Evolutionary conservation across 2,797 vertebrate genomes (phyloP).

Genomic region (Saguinus oedipus): DNA sequence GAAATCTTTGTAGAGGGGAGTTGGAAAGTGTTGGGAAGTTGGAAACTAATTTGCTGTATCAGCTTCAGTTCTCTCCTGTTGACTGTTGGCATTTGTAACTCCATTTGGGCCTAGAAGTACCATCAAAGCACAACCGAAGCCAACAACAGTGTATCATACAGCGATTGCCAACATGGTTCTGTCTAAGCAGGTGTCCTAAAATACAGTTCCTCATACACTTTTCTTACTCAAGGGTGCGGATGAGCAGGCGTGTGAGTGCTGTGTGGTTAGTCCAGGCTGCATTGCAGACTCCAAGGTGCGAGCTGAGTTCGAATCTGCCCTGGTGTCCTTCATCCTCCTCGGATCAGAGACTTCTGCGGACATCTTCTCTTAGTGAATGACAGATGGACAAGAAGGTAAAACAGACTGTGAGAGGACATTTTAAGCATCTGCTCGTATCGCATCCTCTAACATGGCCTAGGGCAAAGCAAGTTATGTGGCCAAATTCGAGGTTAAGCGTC

Average conservation of each 20-base stretch:
- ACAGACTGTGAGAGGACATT: not conserved
- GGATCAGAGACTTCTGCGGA: not conserved
- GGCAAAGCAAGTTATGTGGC: not conserved
- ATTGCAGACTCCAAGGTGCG: too few species aligned
- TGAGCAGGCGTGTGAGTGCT: not conserved
- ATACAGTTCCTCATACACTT: not conserved
- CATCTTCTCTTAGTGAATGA: not conserved
- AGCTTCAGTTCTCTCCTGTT: not conserved
- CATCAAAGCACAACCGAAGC: not conserved
- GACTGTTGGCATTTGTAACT: not conserved
- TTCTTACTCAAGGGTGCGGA: not conserved
- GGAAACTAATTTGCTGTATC: not conserved
- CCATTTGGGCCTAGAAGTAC: not conserved
- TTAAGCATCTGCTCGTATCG: not conserved
- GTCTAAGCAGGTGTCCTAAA: not conserved
- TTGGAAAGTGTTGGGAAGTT: not conserved
- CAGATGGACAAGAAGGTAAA: not conserved
- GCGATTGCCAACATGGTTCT: not conserved
- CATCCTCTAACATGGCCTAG: not conserved
- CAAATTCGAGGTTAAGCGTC: not conserved
- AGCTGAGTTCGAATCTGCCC: not conserved
- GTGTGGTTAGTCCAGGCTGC: not conserved
- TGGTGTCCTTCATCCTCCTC: not conserved
- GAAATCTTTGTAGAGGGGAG: not conserved
- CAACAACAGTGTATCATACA: not conserved